Evolutionary conservation across 2,888 invertebrate species (phyloP).

Genomic region (Rhamnusium bicolor): DNA sequence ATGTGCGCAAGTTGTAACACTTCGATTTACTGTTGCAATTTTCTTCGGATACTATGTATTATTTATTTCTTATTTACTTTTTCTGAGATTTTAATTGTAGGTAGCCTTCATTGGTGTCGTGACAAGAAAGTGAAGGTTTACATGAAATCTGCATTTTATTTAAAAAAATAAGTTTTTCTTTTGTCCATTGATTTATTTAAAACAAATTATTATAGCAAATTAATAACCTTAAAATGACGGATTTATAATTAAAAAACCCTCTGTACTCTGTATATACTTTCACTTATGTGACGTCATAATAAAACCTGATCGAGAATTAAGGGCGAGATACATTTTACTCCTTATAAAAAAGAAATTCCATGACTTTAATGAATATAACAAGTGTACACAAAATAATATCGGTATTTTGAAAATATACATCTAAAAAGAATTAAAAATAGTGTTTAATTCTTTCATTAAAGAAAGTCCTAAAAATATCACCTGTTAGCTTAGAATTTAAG

Average conservation of each 20-base stretch:
- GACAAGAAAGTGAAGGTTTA: too few relatives aligned
- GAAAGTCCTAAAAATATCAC: too few relatives aligned
- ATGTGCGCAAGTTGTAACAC: constrained; percentile 65
- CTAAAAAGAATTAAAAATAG: not conserved
- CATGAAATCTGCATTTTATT: too few relatives aligned
- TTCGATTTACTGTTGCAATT: constrained; percentile 70
- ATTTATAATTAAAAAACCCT: too few relatives aligned
- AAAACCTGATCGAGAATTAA: not conserved
- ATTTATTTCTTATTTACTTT: constrained; percentile 37
- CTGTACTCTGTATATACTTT: not conserved
- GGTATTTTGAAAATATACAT: not conserved
- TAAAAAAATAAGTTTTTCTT: too few relatives aligned
- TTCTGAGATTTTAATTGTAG: too few relatives aligned
- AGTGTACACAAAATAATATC: not conserved
- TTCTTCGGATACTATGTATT: constrained; percentile 56
- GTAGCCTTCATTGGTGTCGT: too few relatives aligned
- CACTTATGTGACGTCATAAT: not conserved
- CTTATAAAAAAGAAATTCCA: not conserved
- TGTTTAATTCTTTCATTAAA: too few relatives aligned
- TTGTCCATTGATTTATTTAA: too few relatives aligned
- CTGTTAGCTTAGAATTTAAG: not conserved
- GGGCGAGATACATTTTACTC: not conserved
- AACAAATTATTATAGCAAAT: too few relatives aligned
- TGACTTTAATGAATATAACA: not conserved
- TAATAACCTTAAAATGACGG: too few relatives aligned